phyloP scores from a whole-genome alignment of 1,140 invertebrate genomes.

The Tetragnatha versicolor region DNA sequence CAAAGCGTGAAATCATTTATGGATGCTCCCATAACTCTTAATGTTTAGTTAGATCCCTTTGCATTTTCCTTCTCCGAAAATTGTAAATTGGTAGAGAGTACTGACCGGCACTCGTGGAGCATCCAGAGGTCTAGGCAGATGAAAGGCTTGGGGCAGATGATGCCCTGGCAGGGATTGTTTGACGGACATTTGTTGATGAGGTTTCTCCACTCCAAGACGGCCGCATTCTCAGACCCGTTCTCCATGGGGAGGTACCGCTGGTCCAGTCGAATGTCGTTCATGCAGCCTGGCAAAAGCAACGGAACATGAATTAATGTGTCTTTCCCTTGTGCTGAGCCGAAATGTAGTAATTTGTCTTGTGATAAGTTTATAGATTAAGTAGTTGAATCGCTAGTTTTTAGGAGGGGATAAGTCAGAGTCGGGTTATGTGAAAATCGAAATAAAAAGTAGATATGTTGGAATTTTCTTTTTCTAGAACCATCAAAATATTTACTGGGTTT shows the following conservation, averaged over 20 bases:
- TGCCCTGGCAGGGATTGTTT: slow-evolving; percentile 91
- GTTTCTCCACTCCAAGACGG: slow-evolving; percentile 89
- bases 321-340: too few species aligned
- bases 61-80: neutral
- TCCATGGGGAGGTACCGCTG: slow-evolving; percentile 92
- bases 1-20: too few species aligned
- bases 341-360: too few species aligned
- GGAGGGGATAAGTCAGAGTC: too few species aligned
- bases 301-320: too few species aligned
- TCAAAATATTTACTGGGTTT: too few species aligned
- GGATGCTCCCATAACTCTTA: too few species aligned
- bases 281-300: slow-evolving; percentile 77
- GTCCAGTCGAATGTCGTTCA: slow-evolving; percentile 87
- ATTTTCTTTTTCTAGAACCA: too few species aligned
- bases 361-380: too few species aligned
- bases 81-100: neutral
- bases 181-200: slow-evolving; percentile 89
- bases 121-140: slow-evolving; percentile 97
- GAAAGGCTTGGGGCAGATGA: slow-evolving; percentile 90
- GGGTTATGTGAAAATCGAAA: too few species aligned
- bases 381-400: too few species aligned
- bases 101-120: slow-evolving; percentile 93
- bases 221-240: slow-evolving; percentile 88
- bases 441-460: too few species aligned
- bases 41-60: neutral